These are phyloP conservation scores for Globodera rostochiensis DNA, from an alignment of 1,140 invertebrate species.

Conservation along the genomic window DNA sequence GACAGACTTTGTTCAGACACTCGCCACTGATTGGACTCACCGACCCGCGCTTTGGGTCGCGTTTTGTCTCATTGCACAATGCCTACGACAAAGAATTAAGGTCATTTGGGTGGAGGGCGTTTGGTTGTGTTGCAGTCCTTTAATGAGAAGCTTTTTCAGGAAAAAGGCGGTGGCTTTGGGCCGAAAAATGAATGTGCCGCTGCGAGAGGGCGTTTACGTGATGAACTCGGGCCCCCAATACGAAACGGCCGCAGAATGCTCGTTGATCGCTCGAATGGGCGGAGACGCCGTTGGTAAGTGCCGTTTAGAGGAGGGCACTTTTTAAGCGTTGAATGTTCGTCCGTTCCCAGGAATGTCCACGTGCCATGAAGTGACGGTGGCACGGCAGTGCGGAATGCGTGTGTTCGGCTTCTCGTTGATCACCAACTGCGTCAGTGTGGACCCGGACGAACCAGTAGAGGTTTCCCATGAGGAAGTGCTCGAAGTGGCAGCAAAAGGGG, in stretches of 20 bases:
- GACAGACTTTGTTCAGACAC: not conserved
- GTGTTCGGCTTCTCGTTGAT: slow-evolving; percentile 69
- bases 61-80: slow-evolving; percentile 69
- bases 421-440: slow-evolving; percentile 66
- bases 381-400: slow-evolving; percentile 68
- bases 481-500: slow-evolving; percentile 48
- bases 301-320: not conserved
- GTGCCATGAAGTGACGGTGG: slow-evolving; percentile 69
- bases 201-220: slow-evolving; percentile 69
- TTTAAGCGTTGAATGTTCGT: too few relatives aligned
- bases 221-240: slow-evolving; percentile 69
- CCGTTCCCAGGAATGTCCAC: slow-evolving; percentile 66
- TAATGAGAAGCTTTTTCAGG: slow-evolving; percentile 48
- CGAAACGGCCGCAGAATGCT: slow-evolving; percentile 69
- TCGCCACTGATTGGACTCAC: slow-evolving; percentile 63
- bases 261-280: slow-evolving; percentile 65
- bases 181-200: slow-evolving; percentile 60
- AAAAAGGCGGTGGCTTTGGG: slow-evolving; percentile 64
- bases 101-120: not conserved
- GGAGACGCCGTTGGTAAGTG: slow-evolving; percentile 62
- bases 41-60: slow-evolving; percentile 68
- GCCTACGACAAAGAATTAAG: slow-evolving; percentile 67
- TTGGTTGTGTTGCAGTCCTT: not conserved
- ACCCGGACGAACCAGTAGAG: slow-evolving; percentile 58
- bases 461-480: slow-evolving; percentile 61